Evolutionary conservation across 2,797 vertebrate genomes (phyloP), one percentile per base, ranked within the genome.

Genomic region (Tenualosa ilisha): DNA sequence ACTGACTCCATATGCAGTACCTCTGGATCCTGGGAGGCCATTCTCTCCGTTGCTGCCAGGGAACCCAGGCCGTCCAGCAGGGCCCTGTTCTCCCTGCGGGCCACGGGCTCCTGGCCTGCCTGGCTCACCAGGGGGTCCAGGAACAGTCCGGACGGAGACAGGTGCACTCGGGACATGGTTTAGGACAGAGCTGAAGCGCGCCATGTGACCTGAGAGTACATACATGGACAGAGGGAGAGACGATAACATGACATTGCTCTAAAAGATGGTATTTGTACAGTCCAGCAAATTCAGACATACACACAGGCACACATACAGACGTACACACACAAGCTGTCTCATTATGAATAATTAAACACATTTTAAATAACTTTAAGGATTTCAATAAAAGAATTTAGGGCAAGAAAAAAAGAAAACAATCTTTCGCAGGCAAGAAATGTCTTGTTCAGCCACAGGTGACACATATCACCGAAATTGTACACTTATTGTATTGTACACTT

Each of bases 121-220:
- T 0, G 98, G 93, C 84, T 98, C 97, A n/a, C 98, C 98, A 0
- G 98, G 98, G 37, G 98, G 97, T 15, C 98, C 98, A 0, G 96
- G 95, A 0, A 98, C 91, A 0, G 97, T 97, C 85, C 97, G 95
- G 54, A 97, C 91, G 0, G 97, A 95, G 31, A 97, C 93, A 0
- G 97, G 96, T 0, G 97, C 97, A 90, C 97, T 98, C 85, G 98
- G 98, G 17, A 96, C 94, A 37, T 97, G 96, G 93, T 96, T 99
- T 89, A 99, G 95, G 90, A 99, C 95, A 17, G 97, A 96, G 86
- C 95, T 98, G 89, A 97, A 99, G 59, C 97, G 97, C 6, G 96
- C 94, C 97, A 99, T 97, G 92, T 99, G 98, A 91, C 96, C 98
- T 99, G 91, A 20, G 31, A 81, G 59, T 22, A 40, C 59, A 63